Conservation (phyloP, 2,113 vertebrate genomes). For the Pseudorectes ferrugineus region DNA sequence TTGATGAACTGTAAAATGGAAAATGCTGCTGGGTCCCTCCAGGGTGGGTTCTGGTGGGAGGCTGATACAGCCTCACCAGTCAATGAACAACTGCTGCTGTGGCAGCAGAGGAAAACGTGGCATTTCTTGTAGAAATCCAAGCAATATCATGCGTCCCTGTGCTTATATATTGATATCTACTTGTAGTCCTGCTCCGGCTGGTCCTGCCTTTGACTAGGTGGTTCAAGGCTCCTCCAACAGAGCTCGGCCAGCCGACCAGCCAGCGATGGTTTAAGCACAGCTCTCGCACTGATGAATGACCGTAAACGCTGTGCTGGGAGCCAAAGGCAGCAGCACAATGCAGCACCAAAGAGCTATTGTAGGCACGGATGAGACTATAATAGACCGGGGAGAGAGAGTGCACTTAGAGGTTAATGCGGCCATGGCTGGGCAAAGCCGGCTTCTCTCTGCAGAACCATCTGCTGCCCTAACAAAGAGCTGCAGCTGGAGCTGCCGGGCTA, state of each 20-base stretch:
- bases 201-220: background rate
- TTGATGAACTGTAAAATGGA: background rate
- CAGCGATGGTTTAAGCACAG: background rate
- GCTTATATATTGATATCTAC: background rate
- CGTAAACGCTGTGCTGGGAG: background rate
- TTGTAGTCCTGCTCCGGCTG: background rate
- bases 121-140: background rate
- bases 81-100: background rate
- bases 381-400: background rate
- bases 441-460: background rate
- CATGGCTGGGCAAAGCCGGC: background rate
- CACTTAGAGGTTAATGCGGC: constrained; percentile 36
- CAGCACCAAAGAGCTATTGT: background rate
- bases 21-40: background rate
- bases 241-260: background rate
- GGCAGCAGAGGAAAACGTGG: background rate
- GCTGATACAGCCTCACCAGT: background rate
- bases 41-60: background rate
- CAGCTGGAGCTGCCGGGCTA: background rate
- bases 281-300: background rate
- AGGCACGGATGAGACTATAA: background rate
- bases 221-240: background rate
- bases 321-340: background rate
- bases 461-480: background rate
- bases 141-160: background rate